Percentiles rank a stretch among this genome's conserved stretches.
Evolutionary conservation across 2,888 invertebrate species (phyloP).

Genomic region (Harpalus rufipes): DNA sequence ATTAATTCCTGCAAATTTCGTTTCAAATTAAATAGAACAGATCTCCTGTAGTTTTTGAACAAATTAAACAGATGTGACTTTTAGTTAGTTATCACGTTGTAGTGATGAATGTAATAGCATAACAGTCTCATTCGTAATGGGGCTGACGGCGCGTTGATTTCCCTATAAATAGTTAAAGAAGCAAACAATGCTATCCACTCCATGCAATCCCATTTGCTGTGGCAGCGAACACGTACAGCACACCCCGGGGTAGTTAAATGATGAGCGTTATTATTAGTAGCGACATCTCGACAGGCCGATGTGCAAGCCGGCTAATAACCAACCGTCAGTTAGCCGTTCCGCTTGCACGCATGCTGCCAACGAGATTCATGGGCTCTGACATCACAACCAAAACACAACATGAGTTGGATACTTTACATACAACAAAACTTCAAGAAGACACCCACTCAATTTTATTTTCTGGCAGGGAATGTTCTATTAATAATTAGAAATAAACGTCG

Average conservation of each 20-base stretch:
- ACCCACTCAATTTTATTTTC: neutral
- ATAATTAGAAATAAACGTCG: too few species aligned
- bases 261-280: conserved; percentile 55
- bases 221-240: conserved; percentile 28
- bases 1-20: too few species aligned
- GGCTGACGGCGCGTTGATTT: neutral
- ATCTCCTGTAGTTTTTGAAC: too few species aligned
- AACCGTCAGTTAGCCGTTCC: conserved; percentile 51
- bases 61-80: too few species aligned
- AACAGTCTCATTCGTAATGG: conserved; percentile 6
- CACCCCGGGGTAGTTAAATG: conserved; percentile 46
- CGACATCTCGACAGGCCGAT: conserved; percentile 49
- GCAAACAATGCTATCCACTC: conserved; percentile 26
- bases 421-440: neutral
- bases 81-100: too few species aligned
- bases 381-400: conserved; percentile 1
- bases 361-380: conserved; percentile 4
- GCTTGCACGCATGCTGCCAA: conserved; percentile 33
- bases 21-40: too few species aligned
- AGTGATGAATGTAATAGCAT: neutral
- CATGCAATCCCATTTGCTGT: conserved; percentile 38
- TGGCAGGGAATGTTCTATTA: too few species aligned
- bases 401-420: neutral
- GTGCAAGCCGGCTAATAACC: conserved; percentile 50
- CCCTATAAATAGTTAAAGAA: conserved; percentile 17